Percentiles rank a stretch among this genome's conserved stretches.
Conservation (phyloP, 2,113 vertebrate genomes). For the Petrocephalus microphthalmus region DNA sequence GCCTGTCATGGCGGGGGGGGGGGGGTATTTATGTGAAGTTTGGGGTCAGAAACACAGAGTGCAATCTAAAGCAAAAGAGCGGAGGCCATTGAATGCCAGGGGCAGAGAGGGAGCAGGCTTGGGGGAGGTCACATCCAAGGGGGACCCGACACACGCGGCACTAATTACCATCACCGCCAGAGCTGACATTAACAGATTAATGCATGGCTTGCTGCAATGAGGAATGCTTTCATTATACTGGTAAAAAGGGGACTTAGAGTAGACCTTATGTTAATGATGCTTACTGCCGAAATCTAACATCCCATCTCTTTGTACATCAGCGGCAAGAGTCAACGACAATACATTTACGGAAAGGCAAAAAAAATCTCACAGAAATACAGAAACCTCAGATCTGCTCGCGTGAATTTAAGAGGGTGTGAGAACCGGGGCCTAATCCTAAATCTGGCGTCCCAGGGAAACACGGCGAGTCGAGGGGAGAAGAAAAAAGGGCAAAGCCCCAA, state of each 20-base stretch:
- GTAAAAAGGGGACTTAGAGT: not conserved
- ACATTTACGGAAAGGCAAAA: not conserved
- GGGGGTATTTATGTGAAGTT: constrained; percentile 17
- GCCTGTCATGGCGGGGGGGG: constrained; percentile 42
- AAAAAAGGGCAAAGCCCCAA: not conserved
- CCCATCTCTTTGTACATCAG: not conserved
- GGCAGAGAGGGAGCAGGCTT: no score
- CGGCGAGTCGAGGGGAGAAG: not conserved
- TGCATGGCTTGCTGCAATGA: not conserved
- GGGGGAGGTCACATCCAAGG: not conserved
- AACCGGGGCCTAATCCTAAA: not conserved
- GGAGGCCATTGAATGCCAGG: not conserved
- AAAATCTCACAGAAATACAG: not conserved
- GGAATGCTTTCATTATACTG: not conserved
- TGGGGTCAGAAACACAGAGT: not conserved
- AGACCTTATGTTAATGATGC: not conserved
- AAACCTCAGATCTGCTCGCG: not conserved
- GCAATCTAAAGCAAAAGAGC: not conserved
- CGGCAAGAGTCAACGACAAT: not conserved
- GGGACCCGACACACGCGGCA: not conserved
- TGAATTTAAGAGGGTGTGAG: not conserved
- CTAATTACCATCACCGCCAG: not conserved
- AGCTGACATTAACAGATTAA: not conserved
- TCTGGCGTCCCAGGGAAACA: not conserved
- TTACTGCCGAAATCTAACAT: not conserved